Base-by-base conservation (phyloP, 2,888 invertebrate species). In the Sclerodermus sp. region DNA sequence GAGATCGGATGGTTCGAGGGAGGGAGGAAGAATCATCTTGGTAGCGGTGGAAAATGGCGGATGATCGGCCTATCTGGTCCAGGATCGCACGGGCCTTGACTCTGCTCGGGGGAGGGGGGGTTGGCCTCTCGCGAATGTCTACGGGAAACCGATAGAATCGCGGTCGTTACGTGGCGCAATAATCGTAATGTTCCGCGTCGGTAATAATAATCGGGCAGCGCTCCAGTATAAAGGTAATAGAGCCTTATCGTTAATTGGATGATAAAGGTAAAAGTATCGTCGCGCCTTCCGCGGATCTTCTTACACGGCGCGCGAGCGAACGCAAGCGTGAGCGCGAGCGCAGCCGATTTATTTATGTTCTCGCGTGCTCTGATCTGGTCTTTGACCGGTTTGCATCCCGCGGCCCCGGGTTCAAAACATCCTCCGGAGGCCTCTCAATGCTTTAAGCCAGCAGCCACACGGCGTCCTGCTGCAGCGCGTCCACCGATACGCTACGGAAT, bases 241-340 rank as follows among this genome's bases (percentile, higher is more conserved):
- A 63, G 58, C 51, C 60, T 66, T 64, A 68, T 68, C 64, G 64
- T 64, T 68, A 68, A 70, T 68, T 67, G 63, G 65, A 64, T 49
- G 67, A 66, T 67, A 64, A 67, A 66, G 58, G 44, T 57, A 56
- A 58, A 57, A 57, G 53, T 57, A 55, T 53, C 44, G 57, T 41
- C 48, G 23, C 23, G 23, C 60, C 51, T 58, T 61, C 51, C 59
- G 56, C 61, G 51, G 59, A 61, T 65, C 64, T 59, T 58, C 60
- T 55, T 62, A 53, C 52, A 44, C 47, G 23, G 10, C 15, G 23
- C 3, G 23, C 23, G 23, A 3, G 23, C 23, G 23, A 5, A 8
- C 3, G 23, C 8, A 23, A 23, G 23, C 34, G n/a, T 18, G 42
- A 53, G 59, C 58, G 61, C 62, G 66, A 66, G 64, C 67, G 66